A percentile compares a stretch with the other conserved stretches of the same genome.
phyloP scores from a whole-genome alignment of 2,113 vertebrate genomes.

The Nothoprocta pentlandii region DNA sequence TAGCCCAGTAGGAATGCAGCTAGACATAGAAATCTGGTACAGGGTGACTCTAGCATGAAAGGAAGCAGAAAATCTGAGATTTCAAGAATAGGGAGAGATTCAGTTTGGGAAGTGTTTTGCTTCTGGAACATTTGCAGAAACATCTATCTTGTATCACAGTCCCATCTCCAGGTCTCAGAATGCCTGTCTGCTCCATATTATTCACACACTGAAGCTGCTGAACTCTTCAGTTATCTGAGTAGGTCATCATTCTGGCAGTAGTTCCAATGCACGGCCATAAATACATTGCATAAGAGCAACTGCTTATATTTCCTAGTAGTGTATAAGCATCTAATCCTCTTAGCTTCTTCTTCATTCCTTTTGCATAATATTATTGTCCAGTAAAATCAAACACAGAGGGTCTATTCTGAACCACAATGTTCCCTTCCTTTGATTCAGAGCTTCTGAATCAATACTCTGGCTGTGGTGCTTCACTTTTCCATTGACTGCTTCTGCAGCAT shows the following conservation, averaged over 20 bases:
- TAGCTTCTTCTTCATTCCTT: slow-evolving; percentile 14
- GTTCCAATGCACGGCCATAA: background rate
- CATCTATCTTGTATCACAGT: background rate
- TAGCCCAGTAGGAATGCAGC: background rate
- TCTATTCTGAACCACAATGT: background rate
- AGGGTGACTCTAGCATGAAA: background rate
- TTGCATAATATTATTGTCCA: slow-evolving; percentile 27
- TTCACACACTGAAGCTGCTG: background rate
- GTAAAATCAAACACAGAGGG: background rate
- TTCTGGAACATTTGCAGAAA: slow-evolving; percentile 1
- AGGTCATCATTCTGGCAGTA: background rate
- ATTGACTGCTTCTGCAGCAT: slow-evolving; percentile 43
- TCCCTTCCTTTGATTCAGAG: background rate
- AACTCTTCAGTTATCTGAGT: background rate
- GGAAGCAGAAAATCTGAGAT: background rate
- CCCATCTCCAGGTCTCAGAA: background rate
- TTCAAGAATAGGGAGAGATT: background rate
- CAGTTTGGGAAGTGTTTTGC: background rate
- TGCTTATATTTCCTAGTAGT: slow-evolving; percentile 19
- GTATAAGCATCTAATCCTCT: slow-evolving; percentile 34
- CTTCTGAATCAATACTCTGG: slow-evolving; percentile 5
- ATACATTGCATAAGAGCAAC: background rate
- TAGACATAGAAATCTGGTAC: background rate
- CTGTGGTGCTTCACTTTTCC: slow-evolving; percentile 24
- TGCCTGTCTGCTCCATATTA: background rate